A percentile compares a stretch with the other conserved stretches of the same genome.
Evolutionary conservation across 1,140 invertebrate species (phyloP).

Genomic region (Centruroides vittatus): DNA sequence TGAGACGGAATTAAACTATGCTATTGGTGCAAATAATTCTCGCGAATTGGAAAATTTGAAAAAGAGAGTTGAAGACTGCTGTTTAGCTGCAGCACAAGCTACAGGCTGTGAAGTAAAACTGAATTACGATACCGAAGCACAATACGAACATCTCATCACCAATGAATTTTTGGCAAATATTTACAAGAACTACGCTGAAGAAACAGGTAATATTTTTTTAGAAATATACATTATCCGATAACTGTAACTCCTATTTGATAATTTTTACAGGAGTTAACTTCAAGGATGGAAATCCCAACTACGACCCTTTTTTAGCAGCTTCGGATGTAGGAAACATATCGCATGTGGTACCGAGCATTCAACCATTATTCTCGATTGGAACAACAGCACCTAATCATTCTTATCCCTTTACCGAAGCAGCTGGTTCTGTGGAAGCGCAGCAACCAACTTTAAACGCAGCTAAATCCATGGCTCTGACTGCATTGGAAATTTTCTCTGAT

Average conservation of each 20-base stretch:
- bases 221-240: background rate
- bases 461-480: constrained; percentile 24
- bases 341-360: constrained; percentile 27
- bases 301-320: constrained; percentile 13
- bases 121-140: background rate
- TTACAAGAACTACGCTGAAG: constrained; percentile 11
- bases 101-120: constrained; percentile 22
- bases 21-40: constrained; percentile 24
- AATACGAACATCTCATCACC: constrained; percentile 3
- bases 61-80: constrained; percentile 23
- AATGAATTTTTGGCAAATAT: constrained; percentile 5
- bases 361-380: constrained; percentile 27
- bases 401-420: constrained; percentile 21
- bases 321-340: constrained; percentile 30
- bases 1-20: constrained; percentile 23
- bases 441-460: constrained; percentile 19
- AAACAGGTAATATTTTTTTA: constrained; percentile 6
- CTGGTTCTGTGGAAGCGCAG: constrained; percentile 22
- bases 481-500: constrained; percentile 13
- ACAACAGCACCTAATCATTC: constrained; percentile 23
- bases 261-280: constrained; percentile 1
- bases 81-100: constrained; percentile 23
- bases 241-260: no score
- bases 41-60: constrained; percentile 23
- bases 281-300: background rate